phyloP scores from a whole-genome alignment of 2,888 invertebrate genomes.

The Molorchus minor region DNA sequence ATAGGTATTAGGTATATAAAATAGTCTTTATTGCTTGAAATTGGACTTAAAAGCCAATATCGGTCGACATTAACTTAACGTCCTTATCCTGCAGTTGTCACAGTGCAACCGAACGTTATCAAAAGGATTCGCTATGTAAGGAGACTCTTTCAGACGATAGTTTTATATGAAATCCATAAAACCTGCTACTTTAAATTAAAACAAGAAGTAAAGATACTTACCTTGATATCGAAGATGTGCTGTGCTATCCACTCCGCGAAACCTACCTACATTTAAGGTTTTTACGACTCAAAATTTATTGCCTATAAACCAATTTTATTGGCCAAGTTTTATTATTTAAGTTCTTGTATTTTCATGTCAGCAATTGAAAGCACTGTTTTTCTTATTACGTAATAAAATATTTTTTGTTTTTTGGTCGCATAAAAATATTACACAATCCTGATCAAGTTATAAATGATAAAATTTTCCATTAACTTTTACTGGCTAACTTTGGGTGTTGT shows the following conservation, averaged over 20 bases:
- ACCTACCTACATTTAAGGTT: conserved; percentile 55
- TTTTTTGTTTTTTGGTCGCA: conserved; percentile 56
- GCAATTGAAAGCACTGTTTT: conserved; percentile 61
- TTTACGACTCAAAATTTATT: conserved; percentile 62
- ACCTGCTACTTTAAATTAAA: conserved; percentile 50
- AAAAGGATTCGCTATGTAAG: conserved; percentile 15
- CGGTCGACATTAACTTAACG: conserved; percentile 24
- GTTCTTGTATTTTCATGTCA: conserved; percentile 63
- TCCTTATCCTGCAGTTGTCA: conserved; percentile 29
- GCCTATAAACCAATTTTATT: conserved; percentile 63
- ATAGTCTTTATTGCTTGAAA: background rate
- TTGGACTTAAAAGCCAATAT: conserved; percentile 15
- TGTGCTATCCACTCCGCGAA: conserved; percentile 55
- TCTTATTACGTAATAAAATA: conserved; percentile 61
- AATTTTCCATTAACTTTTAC: conserved; percentile 54
- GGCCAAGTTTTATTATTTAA: conserved; percentile 63
- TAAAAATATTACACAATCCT: conserved; percentile 55
- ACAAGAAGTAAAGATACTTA: conserved; percentile 54
- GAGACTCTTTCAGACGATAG: conserved; percentile 25
- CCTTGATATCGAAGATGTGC: conserved; percentile 56
- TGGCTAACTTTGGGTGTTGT: conserved; percentile 40
- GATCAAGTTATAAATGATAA: conserved; percentile 58
- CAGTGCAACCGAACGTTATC: conserved; percentile 19
- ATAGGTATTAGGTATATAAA: no score
- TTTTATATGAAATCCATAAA: conserved; percentile 48